Evolutionary conservation across 2,888 invertebrate species (phyloP), one percentile per base, ranked within the genome.

Genomic region (Scaptomyza reducta): DNA sequence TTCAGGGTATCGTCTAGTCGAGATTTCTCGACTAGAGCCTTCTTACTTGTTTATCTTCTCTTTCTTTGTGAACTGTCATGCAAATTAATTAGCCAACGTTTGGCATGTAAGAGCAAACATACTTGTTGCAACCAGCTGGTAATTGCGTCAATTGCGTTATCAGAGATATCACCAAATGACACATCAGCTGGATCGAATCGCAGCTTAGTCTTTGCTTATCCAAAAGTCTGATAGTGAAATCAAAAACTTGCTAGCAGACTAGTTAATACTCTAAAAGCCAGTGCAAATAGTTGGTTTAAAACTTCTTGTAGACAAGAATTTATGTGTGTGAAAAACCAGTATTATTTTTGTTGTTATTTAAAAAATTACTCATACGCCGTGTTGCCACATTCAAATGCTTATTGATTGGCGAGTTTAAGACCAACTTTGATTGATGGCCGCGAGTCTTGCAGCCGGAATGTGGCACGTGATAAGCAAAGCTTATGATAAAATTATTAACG

Each of bases 121-220:
- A 59, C 42, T 40, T 14, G 56, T 41, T 47, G 45, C 55, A 53
- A 62, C 72, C 64, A 54, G 44, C 22, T 42, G 54, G 49, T 76
- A 82, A 79, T 83, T 79, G 70, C 68, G 56, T 65, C 70, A 82
- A 82, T 70, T 67, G 66, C 41, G 49, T 82, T 80, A 85, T 77
- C 80, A 53, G 50, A 47, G 53, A 44, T 49, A 49, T 22, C 49
- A 49, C 13, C 6, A 11, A 6, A n/a, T 74, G 77, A 74, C 10
- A 60, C 74, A 74, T 46, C 6, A 5, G 9, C 5, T 11, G 16
- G 16, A 22, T 40, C 2, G 44, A 14, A 16, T 14, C 3, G 7
- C 31, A 18, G 58, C 58, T 70, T 38, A 61, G 22, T 44, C 42
- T 13, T 33, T 29, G 72, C 54, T 57, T 35, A 67, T 66, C 71